Conservation (phyloP, 2,888 invertebrate species). For the Eretmocerus hayati region DNA sequence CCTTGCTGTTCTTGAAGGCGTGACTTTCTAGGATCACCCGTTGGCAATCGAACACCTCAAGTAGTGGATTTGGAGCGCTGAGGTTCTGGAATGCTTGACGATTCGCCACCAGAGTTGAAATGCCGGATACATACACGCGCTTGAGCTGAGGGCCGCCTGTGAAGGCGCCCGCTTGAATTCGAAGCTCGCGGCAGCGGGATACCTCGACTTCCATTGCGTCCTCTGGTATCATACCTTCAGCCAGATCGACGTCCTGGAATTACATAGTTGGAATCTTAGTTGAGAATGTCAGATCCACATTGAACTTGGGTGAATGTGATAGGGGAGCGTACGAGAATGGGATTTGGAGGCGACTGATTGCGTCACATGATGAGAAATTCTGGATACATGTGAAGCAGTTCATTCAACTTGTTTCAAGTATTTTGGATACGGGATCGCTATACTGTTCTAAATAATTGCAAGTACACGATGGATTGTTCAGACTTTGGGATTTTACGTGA, state of each 20-base stretch:
- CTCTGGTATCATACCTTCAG: constrained; percentile 51
- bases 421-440: no score
- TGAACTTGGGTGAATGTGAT: no score
- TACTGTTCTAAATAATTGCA: no score
- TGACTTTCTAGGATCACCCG: constrained; percentile 56
- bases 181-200: constrained; percentile 52
- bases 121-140: constrained; percentile 52
- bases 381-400: no score
- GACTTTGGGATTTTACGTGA: no score
- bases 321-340: no score
- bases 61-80: constrained; percentile 53
- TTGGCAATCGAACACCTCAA: constrained; percentile 57
- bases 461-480: no score
- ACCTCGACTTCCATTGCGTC: constrained; percentile 56
- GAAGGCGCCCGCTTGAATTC: constrained; percentile 54
- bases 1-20: constrained; percentile 58
- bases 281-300: no score
- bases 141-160: constrained; percentile 51
- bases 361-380: no score
- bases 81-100: constrained; percentile 57
- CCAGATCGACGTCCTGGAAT: constrained; percentile 36
- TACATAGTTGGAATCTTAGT: no score
- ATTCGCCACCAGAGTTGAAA: constrained; percentile 52
- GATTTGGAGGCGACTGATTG: no score
- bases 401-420: no score